Percentiles rank a stretch among this genome's conserved stretches.
Evolutionary conservation across 2,113 vertebrate genomes (phyloP).

Genomic region (Prionailurus viverrinus): DNA sequence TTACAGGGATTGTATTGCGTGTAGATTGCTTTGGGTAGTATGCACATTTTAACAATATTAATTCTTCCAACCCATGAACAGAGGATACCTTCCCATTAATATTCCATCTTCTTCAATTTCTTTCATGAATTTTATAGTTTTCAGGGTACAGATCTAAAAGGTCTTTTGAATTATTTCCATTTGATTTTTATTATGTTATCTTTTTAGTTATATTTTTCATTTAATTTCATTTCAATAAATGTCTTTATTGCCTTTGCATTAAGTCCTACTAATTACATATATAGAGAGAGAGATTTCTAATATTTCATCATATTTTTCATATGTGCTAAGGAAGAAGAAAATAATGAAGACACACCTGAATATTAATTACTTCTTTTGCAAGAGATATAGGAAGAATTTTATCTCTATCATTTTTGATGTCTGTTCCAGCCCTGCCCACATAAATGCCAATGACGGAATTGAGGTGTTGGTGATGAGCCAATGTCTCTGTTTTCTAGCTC

Average conservation of each 20-base stretch:
- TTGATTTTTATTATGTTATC: constrained; percentile 1
- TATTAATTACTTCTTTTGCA: background rate
- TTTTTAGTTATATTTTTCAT: background rate
- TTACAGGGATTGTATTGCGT: background rate
- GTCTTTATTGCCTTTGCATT: background rate
- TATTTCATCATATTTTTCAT: background rate
- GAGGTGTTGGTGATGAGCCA: background rate
- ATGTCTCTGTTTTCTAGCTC: background rate
- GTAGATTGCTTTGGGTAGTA: background rate
- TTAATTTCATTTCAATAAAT: background rate
- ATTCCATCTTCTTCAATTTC: background rate
- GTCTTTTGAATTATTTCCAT: background rate
- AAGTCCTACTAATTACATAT: background rate
- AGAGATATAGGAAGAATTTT: background rate
- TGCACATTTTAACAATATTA: background rate
- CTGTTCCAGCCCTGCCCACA: background rate
- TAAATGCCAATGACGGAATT: background rate
- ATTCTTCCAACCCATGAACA: background rate
- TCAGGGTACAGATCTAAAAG: background rate
- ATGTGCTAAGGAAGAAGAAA: background rate
- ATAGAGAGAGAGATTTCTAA: background rate
- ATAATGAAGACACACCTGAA: background rate
- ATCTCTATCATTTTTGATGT: background rate
- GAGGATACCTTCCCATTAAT: background rate
- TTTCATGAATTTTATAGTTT: background rate